phyloP scores from a whole-genome alignment of 2,797 vertebrate species.

The Telmatherina bonti region DNA sequence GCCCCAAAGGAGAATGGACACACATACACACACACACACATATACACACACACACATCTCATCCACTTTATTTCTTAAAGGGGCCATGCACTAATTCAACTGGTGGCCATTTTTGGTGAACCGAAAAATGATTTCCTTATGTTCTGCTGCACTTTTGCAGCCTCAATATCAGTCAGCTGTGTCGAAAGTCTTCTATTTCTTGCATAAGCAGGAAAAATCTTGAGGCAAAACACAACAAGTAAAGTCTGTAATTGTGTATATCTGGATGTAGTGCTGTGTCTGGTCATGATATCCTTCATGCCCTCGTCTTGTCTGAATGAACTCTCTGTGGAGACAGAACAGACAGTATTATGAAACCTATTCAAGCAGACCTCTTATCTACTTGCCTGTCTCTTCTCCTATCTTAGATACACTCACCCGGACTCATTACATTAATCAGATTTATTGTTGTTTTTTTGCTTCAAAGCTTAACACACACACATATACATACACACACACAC shows the following conservation, averaged over 20 bases:
- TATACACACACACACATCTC: too few species aligned
- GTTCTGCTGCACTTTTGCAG: neutral
- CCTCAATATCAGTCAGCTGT: neutral
- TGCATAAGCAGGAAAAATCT: conserved; percentile 26
- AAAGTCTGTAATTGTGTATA: conserved; percentile 21
- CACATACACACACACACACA: too few species aligned
- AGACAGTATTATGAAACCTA: conserved; percentile 57
- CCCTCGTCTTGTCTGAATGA: conserved; percentile 53
- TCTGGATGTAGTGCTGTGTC: conserved; percentile 45
- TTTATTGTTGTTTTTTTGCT: neutral
- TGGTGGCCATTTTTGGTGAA: neutral
- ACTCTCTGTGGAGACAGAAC: conserved; percentile 56
- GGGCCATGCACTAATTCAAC: conserved; percentile 49
- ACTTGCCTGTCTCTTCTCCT: conserved; percentile 39
- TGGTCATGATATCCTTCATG: conserved; percentile 73
- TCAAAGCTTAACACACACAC: too few species aligned
- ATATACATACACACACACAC: too few species aligned
- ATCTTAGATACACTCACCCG: conserved; percentile 34
- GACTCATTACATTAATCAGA: conserved; percentile 8
- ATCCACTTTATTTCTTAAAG: conserved; percentile 77
- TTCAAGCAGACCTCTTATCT: conserved; percentile 59
- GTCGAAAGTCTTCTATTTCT: conserved; percentile 8
- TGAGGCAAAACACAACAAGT: conserved; percentile 28
- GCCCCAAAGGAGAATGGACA: conserved; percentile 25
- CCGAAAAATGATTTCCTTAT: neutral